These are phyloP conservation scores for Pemphigus obesinymphae DNA, from an alignment of 1,140 invertebrate species.

Conservation along the genomic window DNA sequence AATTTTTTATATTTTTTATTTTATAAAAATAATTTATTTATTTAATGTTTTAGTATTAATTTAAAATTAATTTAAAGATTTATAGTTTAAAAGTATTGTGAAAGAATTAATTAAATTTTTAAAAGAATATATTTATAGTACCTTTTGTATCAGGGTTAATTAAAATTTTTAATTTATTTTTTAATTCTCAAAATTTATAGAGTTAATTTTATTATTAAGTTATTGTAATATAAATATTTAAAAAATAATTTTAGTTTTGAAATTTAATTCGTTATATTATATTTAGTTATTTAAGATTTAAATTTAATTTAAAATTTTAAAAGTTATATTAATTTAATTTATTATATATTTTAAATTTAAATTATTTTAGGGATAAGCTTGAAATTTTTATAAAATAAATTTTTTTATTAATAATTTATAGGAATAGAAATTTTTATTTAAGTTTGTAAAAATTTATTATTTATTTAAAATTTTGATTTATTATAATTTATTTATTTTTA, in stretches of 20 bases:
- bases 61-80: no score
- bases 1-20: no score
- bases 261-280: constrained; percentile 27
- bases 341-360: constrained; percentile 30
- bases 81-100: no score
- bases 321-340: constrained; percentile 46
- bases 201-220: background rate
- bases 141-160: no score
- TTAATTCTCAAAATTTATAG: no score
- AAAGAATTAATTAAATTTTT: no score
- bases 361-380: constrained; percentile 30
- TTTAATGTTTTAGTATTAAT: no score
- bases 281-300: constrained; percentile 38
- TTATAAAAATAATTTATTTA: no score
- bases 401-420: background rate
- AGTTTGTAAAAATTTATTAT: constrained; percentile 13
- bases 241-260: constrained; percentile 22
- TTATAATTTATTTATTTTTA: constrained; percentile 35
- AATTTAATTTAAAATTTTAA: constrained; percentile 43
- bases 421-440: constrained; percentile 20
- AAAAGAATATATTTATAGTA: no score
- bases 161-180: no score
- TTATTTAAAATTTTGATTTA: constrained; percentile 12
- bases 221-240: constrained; percentile 32
- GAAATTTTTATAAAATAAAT: constrained; percentile 11